Percentiles rank a stretch among this genome's conserved stretches.
Evolutionary conservation across 2,113 vertebrate species (phyloP).

Genomic region (Rhea americana): DNA sequence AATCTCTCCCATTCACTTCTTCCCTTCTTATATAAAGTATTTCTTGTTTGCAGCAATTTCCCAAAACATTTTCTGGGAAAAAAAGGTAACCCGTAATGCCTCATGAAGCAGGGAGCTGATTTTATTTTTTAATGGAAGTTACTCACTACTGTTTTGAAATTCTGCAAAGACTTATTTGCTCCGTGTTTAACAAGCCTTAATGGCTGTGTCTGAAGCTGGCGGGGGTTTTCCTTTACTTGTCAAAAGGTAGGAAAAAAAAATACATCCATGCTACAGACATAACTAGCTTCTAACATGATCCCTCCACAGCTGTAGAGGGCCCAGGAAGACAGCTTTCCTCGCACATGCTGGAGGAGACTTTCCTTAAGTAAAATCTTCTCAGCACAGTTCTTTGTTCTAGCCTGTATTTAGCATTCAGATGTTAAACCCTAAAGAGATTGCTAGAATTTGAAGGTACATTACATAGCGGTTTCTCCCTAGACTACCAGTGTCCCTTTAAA

Average conservation of each 20-base stretch:
- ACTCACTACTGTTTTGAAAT: not conserved
- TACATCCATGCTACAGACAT: not conserved
- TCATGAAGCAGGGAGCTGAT: not conserved
- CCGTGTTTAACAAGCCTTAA: not conserved
- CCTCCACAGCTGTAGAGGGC: not conserved
- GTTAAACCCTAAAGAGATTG: not conserved
- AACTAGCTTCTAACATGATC: not conserved
- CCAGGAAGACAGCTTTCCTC: not conserved
- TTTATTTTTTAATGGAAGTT: not conserved
- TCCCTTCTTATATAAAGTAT: not conserved
- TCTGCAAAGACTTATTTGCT: not conserved
- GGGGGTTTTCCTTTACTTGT: not conserved
- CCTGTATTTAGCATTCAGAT: not conserved
- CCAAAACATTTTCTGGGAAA: not conserved
- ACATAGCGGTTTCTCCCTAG: not conserved
- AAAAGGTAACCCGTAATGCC: not conserved
- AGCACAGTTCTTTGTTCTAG: conserved; percentile 8
- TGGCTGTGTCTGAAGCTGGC: not conserved
- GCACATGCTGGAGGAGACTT: not conserved
- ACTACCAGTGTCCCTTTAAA: not conserved
- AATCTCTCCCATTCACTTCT: not conserved
- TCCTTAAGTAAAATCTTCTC: not conserved
- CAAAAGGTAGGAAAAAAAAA: not conserved
- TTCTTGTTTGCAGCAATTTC: not conserved
- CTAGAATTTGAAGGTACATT: not conserved